Conservation (phyloP, 2,797 vertebrate genomes). For the Mionectes olivaceus region DNA sequence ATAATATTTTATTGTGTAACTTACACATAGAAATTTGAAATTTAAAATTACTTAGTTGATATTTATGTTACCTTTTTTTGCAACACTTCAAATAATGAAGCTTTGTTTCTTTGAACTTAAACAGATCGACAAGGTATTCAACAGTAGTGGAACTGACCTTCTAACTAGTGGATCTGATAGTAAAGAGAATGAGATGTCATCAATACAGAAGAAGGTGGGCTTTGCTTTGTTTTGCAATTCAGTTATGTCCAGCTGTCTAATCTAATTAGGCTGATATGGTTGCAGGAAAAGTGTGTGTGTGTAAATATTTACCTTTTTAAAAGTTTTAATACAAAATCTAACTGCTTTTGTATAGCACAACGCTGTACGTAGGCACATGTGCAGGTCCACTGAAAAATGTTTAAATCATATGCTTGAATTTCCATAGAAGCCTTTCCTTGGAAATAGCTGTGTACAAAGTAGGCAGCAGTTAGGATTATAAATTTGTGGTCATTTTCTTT, state of each 20-base stretch:
- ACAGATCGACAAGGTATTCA: conserved; percentile 92
- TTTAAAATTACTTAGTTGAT: neutral
- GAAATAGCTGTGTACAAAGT: neutral
- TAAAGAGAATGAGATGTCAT: conserved; percentile 87
- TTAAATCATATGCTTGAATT: neutral
- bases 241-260: neutral
- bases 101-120: conserved; percentile 49
- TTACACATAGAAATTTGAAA: neutral
- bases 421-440: neutral
- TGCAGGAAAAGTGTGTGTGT: neutral
- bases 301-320: neutral
- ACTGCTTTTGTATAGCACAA: neutral
- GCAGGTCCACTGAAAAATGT: neutral
- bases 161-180: conserved; percentile 81
- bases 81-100: neutral
- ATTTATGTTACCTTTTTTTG: neutral
- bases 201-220: conserved; percentile 87
- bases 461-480: neutral
- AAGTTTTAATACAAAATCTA: neutral
- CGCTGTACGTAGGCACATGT: neutral
- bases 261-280: neutral
- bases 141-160: conserved; percentile 79
- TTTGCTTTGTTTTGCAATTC: neutral
- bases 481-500: neutral
- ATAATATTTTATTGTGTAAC: neutral